Base-by-base conservation (phyloP, 2,888 invertebrate genomes). In the Tillus elongatus region DNA sequence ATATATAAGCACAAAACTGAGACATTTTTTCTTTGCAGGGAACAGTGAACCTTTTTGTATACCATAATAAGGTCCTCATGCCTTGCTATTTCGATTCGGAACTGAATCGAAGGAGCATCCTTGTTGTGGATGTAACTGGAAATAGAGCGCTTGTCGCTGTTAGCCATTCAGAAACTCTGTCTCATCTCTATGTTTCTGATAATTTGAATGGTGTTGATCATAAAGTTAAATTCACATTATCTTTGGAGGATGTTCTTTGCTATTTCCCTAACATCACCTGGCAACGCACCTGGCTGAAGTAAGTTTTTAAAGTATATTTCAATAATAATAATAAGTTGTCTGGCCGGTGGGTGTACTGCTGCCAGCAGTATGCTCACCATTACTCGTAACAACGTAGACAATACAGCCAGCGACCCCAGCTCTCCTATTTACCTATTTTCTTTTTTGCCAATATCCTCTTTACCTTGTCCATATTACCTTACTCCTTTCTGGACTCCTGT, bases 251-350 rank as follows among this genome's bases (percentile, higher is more conserved):
- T 51, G 76, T 92, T 35, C 71, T 92, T 49, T 86, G 84, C 50
- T 89, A 83, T 61, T 86, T 88, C 60, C 88, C 88, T 0, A 82
- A 84, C 54, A 75, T 73, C 6, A 83, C 84, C 27, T 87, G 83
- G 81, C 79, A 79, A 52, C 75, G 81, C 47, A 82, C 82, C 40
- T 88, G 88, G 85, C 64, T 90, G 2, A 80, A 79, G 87, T 89
- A 69, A 76, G 77, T 67, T 40, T 33, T 3, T n/a, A 19, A 19
- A 8, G 24, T 16, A 30, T 9, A 8, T 3, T 13, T 8, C 3
- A 3, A 32, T 2, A 32, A 33, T 4, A 14, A 16, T n/a, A n/a
- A n/a, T n/a, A n/a, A n/a, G n/a, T n/a, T n/a, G n/a, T n/a, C n/a
- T n/a, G n/a, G n/a, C n/a, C n/a, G n/a, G n/a, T n/a, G n/a, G n/a